Conservation (phyloP, 2,113 vertebrate genomes). For the Origma solitaria region DNA sequence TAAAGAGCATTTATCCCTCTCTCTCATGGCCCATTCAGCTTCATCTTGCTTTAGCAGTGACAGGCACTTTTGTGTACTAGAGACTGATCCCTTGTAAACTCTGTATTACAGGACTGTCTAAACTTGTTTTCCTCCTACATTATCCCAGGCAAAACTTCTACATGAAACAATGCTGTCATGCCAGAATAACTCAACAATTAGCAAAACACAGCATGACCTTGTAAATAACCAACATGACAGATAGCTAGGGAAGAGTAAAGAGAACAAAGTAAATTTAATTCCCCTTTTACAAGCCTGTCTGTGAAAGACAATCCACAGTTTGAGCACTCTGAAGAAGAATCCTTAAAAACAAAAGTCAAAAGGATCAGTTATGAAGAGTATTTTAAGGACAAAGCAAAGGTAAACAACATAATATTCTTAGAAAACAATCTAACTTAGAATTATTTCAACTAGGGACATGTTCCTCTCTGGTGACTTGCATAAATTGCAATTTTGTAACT, state of each 20-base stretch:
- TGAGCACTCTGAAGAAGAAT: not conserved
- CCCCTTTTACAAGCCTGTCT: not conserved
- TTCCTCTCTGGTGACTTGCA: not conserved
- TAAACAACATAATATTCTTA: not conserved
- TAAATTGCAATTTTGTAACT: not conserved
- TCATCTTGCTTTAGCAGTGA: not conserved
- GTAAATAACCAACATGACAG: not conserved
- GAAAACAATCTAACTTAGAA: not conserved
- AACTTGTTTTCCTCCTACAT: not conserved
- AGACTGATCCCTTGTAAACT: not conserved
- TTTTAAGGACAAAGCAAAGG: not conserved
- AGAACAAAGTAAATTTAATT: not conserved
- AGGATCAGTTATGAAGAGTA: not conserved
- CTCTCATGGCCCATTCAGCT: not conserved
- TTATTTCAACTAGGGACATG: not conserved
- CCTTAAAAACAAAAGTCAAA: not conserved
- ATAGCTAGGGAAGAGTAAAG: not conserved
- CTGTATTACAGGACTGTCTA: not conserved
- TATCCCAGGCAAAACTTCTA: not conserved
- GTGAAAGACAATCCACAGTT: not conserved
- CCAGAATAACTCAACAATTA: slow-evolving; percentile 19
- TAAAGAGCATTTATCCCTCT: not conserved
- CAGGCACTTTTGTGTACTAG: not conserved
- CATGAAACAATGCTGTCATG: not conserved
- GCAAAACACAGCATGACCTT: not conserved